phyloP scores from a whole-genome alignment of 2,888 invertebrate genomes.

The Andrena bucephala region DNA sequence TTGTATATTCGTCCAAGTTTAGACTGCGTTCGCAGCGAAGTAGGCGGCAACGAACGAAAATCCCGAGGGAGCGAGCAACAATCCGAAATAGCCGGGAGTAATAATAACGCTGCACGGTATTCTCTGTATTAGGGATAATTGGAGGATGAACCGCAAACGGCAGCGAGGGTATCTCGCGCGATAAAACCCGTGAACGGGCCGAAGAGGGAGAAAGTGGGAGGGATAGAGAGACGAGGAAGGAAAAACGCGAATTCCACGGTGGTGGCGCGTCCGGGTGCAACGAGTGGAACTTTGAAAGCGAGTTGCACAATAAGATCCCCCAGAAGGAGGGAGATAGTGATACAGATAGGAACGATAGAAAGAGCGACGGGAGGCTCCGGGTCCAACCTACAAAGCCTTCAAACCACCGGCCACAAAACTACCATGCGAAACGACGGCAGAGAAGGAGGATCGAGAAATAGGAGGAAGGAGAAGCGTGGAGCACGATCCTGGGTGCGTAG shows the following conservation, averaged over 20 bases:
- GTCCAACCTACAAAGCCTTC: slow-evolving; percentile 69
- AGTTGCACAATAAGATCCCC: slow-evolving; percentile 68
- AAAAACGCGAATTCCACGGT: slow-evolving; percentile 73
- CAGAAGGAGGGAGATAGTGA: slow-evolving; percentile 57
- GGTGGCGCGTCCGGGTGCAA: slow-evolving; percentile 67
- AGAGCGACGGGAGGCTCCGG: slow-evolving; percentile 44
- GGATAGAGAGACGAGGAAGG: slow-evolving; percentile 38
- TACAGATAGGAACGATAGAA: slow-evolving; percentile 48
- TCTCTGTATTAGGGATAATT: slow-evolving; percentile 78
- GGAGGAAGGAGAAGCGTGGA: slow-evolving; percentile 45
- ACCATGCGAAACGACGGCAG: slow-evolving; percentile 65
- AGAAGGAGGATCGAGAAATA: slow-evolving; percentile 54
- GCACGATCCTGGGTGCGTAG: slow-evolving; percentile 75
- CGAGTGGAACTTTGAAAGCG: slow-evolving; percentile 71
- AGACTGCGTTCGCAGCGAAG: slow-evolving; percentile 19
- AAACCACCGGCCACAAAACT: slow-evolving; percentile 64
- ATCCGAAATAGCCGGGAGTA: slow-evolving; percentile 71
- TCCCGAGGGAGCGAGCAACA: slow-evolving; percentile 53
- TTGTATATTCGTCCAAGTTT: slow-evolving; percentile 9
- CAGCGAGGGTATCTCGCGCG: slow-evolving; percentile 70
- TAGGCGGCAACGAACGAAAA: slow-evolving; percentile 48
- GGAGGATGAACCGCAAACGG: slow-evolving; percentile 77
- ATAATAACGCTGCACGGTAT: slow-evolving; percentile 75
- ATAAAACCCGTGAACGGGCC: slow-evolving; percentile 65
- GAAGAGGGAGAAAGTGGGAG: slow-evolving; percentile 8